phyloP scores from a whole-genome alignment of 2,888 invertebrate species.

The Torymus tubicola region DNA sequence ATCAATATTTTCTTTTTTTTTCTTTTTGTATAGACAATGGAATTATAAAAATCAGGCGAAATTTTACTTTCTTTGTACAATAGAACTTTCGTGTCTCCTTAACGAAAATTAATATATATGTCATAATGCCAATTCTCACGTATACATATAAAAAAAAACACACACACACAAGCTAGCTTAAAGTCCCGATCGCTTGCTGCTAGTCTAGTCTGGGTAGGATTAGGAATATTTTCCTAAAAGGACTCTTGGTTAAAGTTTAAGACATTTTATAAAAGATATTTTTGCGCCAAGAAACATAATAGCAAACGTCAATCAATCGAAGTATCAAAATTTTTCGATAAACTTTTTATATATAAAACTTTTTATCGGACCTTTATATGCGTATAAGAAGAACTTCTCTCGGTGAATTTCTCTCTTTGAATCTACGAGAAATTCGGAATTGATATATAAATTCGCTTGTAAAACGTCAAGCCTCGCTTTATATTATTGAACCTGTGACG shows the following conservation, averaged over 20 bases:
- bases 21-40: no score
- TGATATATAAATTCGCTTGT: background rate
- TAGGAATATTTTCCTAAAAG: constrained; percentile 35
- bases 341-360: no score
- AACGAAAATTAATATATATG: constrained; percentile 34
- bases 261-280: constrained; percentile 1
- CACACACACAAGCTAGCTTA: constrained; percentile 35
- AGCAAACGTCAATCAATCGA: background rate
- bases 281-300: background rate
- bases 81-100: constrained; percentile 15
- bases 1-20: no score
- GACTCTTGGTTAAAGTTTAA: constrained; percentile 20
- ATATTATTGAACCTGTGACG: constrained; percentile 12
- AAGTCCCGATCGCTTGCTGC: constrained; percentile 68
- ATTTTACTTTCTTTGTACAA: constrained; percentile 11
- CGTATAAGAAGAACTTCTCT: no score
- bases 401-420: background rate
- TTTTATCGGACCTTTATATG: no score
- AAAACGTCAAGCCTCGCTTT: constrained; percentile 5
- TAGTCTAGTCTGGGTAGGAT: constrained; percentile 72
- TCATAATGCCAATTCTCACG: constrained; percentile 22
- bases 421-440: background rate
- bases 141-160: constrained; percentile 33
- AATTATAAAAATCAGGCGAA: no score
- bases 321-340: constrained; percentile 15